Conservation (phyloP, 2,888 invertebrate genomes). For the Aspidiotus rigidus region DNA sequence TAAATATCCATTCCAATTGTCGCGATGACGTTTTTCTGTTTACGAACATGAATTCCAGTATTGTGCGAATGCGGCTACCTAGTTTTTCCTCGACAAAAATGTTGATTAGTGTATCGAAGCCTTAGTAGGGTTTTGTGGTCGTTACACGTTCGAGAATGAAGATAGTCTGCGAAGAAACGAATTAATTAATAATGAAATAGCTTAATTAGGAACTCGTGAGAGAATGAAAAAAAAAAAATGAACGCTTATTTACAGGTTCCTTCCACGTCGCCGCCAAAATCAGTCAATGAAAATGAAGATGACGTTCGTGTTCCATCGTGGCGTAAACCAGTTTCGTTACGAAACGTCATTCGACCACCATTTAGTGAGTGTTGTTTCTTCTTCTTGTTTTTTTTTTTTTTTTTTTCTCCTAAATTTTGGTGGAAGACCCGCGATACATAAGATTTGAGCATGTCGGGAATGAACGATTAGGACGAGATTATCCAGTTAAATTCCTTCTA, state of each 20-base stretch:
- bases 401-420: background rate
- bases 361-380: slow-evolving; percentile 18
- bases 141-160: too few species aligned
- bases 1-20: too few species aligned
- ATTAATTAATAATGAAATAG: too few species aligned
- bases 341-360: slow-evolving; percentile 41
- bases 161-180: too few species aligned
- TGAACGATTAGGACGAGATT: background rate
- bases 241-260: slow-evolving; percentile 22
- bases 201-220: too few species aligned
- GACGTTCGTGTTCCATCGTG: slow-evolving; percentile 56
- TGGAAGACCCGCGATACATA: background rate
- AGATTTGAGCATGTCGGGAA: too few species aligned
- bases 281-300: slow-evolving; percentile 38
- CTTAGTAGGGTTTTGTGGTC: too few species aligned
- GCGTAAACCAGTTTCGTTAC: slow-evolving; percentile 54
- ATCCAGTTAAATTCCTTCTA: background rate
- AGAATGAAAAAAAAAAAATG: background rate
- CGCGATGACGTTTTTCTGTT: too few species aligned
- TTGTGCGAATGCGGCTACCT: too few species aligned
- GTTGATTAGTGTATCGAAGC: too few species aligned
- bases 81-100: too few species aligned
- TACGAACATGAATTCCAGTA: too few species aligned
- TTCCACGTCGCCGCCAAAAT: slow-evolving; percentile 20
- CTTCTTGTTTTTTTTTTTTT: background rate